These are phyloP conservation scores for Caenorhabditis remanei DNA, from an alignment of 1,140 invertebrate genomes.

Conservation along the genomic window DNA sequence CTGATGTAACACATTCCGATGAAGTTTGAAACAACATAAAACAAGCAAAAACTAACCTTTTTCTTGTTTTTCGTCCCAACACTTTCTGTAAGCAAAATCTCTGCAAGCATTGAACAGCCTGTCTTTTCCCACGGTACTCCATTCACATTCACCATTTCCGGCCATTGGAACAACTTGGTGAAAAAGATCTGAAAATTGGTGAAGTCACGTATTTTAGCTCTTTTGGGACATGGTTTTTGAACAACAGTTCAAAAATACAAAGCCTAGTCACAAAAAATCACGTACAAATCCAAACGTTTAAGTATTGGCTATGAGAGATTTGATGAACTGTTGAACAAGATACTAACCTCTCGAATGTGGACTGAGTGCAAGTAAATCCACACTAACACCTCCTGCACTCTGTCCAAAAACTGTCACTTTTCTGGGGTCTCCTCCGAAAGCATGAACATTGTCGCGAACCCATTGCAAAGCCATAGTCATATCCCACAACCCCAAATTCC, in stretches of 20 bases:
- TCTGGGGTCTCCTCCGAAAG: conserved; percentile 81
- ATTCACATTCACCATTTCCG: conserved; percentile 67
- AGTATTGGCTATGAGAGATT: too few relatives aligned
- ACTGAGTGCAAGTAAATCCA: conserved; percentile 63
- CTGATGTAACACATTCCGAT: background rate
- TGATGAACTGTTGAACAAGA: too few relatives aligned
- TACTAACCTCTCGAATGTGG: conserved; percentile 69
- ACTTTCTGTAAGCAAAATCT: conserved; percentile 58
- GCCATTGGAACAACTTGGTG: conserved; percentile 69
- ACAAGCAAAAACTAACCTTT: background rate
- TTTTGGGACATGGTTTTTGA: background rate
- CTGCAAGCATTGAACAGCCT: conserved; percentile 45
- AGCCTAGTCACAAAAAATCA: background rate
- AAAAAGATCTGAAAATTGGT: conserved; percentile 68
- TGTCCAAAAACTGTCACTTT: conserved; percentile 78
- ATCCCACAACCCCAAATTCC: conserved; percentile 79
- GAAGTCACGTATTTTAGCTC: background rate
- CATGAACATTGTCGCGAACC: conserved; percentile 79
- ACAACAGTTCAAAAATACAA: background rate
- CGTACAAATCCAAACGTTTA: background rate
- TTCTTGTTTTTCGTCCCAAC: conserved; percentile 38
- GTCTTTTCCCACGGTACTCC: conserved; percentile 61
- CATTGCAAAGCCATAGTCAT: conserved; percentile 77
- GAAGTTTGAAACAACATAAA: background rate
- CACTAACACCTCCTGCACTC: conserved; percentile 72